These are phyloP conservation scores for Fukomys damarensis DNA, from an alignment of 2,113 vertebrate species.

Conservation along the genomic window DNA sequence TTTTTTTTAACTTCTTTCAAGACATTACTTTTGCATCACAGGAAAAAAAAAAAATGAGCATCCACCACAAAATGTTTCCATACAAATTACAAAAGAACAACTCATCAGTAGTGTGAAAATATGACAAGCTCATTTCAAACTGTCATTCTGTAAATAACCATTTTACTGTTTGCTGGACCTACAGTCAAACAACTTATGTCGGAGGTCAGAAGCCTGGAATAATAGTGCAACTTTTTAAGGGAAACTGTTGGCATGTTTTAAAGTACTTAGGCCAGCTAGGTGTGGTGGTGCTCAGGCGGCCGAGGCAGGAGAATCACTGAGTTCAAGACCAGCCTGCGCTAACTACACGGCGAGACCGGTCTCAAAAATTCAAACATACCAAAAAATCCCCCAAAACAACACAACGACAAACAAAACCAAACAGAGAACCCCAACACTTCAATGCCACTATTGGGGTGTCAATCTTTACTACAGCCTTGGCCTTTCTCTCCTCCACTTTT, in stretches of 20 bases:
- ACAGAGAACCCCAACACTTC: not conserved
- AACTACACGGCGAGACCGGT: not conserved
- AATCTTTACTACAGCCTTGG: not conserved
- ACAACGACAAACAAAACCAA: too few species aligned
- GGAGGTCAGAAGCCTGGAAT: not conserved
- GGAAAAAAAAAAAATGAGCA: not conserved
- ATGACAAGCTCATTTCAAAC: not conserved
- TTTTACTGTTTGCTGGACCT: not conserved
- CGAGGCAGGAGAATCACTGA: not conserved
- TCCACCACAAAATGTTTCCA: not conserved
- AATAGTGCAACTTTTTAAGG: not conserved
- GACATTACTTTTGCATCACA: not conserved
- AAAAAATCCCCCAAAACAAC: not conserved
- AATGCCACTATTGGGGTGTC: not conserved
- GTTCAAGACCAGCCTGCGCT: not conserved
- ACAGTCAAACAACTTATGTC: not conserved
- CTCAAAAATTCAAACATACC: not conserved
- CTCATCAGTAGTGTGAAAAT: not conserved
- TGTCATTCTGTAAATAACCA: not conserved
- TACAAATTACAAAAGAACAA: not conserved
- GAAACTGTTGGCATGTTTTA: not conserved
- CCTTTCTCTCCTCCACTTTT: not conserved
- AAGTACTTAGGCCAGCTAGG: not conserved
- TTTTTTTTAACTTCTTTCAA: constrained; percentile 38
- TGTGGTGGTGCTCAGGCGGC: not conserved